phyloP scores from a whole-genome alignment of 2,113 vertebrate genomes.

The Trochalopteron elliotii region DNA sequence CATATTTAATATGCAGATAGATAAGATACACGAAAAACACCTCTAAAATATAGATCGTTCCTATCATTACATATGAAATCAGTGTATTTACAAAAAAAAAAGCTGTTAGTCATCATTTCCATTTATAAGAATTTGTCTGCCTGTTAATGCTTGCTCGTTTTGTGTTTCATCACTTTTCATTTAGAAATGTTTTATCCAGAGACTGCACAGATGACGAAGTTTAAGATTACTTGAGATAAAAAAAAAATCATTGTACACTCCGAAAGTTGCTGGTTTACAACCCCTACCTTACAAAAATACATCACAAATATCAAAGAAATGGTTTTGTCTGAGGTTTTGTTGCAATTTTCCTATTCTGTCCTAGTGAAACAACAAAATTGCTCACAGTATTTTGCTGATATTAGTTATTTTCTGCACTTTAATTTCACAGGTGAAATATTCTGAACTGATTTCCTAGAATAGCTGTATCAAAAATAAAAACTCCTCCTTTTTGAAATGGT shows the following conservation, averaged over 20 bases:
- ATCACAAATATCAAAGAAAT: background rate
- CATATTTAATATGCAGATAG: background rate
- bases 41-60: background rate
- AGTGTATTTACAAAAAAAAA: background rate
- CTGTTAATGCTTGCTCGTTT: background rate
- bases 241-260: background rate
- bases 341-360: background rate
- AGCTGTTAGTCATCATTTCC: background rate
- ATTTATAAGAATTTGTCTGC: background rate
- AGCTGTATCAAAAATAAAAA: background rate
- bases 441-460: background rate
- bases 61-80: background rate
- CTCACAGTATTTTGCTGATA: background rate
- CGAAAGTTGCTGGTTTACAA: background rate
- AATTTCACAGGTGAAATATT: conserved; percentile 23
- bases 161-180: background rate
- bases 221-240: background rate
- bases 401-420: background rate
- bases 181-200: background rate
- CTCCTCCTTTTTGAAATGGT: background rate
- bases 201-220: background rate
- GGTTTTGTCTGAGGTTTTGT: background rate
- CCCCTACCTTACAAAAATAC: background rate
- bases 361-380: background rate
- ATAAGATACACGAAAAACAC: background rate